Percentiles rank a stretch among this genome's conserved stretches.
These are phyloP conservation scores for Phengaris alcon DNA, from an alignment of 2,888 invertebrate species.

Conservation along the genomic window DNA sequence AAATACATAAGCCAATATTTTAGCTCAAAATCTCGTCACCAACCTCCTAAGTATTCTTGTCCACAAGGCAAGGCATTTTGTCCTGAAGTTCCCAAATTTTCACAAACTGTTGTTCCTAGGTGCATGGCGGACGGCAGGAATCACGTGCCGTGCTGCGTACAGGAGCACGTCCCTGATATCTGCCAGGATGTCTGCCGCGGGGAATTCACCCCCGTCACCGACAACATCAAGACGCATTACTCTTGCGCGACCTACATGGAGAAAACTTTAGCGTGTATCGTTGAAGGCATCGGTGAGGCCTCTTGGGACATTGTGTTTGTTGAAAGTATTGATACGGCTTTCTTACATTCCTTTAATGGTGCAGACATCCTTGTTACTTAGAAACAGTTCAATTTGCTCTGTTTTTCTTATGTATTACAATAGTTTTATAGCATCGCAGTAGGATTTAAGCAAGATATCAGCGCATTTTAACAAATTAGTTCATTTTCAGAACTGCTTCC, in stretches of 20 bases:
- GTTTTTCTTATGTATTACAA: no score
- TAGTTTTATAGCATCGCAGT: no score
- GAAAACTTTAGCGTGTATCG: constrained; percentile 89
- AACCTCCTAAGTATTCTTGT: no score
- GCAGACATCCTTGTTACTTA: background rate
- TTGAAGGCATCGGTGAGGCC: constrained; percentile 84
- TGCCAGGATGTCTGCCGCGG: constrained; percentile 92
- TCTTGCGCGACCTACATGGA: constrained; percentile 91
- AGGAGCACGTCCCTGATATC: constrained; percentile 89
- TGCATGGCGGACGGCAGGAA: constrained; percentile 90
- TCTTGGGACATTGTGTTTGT: background rate
- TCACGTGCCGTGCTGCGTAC: constrained; percentile 91
- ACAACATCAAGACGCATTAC: constrained; percentile 90
- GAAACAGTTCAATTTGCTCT: no score
- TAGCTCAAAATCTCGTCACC: no score
- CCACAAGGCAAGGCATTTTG: no score
- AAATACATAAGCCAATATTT: no score
- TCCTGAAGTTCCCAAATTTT: no score
- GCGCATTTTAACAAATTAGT: background rate
- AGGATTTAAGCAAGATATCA: no score
- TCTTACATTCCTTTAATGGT: background rate
- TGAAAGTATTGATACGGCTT: background rate
- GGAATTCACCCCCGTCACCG: constrained; percentile 90
- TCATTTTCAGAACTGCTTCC: constrained; percentile 83
- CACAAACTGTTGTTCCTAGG: constrained; percentile 45